phyloP scores from a whole-genome alignment of 2,888 invertebrate genomes.

The Catocala nupta region DNA sequence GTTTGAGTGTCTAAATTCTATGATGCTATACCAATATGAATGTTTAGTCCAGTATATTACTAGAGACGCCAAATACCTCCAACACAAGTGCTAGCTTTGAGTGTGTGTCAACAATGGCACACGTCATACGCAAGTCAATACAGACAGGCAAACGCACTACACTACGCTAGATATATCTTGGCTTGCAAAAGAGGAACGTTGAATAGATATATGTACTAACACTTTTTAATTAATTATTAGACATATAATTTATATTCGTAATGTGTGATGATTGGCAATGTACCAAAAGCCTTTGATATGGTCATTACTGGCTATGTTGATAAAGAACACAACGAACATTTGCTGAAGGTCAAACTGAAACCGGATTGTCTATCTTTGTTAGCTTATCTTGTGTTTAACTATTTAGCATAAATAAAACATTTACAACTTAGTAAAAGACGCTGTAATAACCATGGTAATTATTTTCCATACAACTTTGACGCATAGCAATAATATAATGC shows the following conservation, averaged over 20 bases:
- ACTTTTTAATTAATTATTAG: conserved; percentile 8
- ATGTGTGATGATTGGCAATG: conserved; percentile 14
- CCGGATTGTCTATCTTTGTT: not conserved
- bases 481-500: no score
- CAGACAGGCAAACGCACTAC: conserved; percentile 4
- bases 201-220: not conserved
- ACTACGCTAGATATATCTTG: not conserved
- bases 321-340: no score
- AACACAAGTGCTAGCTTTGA: not conserved
- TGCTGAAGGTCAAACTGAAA: not conserved
- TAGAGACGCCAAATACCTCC: no score
- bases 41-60: no score
- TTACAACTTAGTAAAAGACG: not conserved
- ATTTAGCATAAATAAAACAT: not conserved
- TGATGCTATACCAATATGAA: no score
- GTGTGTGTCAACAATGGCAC: not conserved
- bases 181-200: not conserved
- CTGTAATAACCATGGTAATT: no score
- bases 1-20: not conserved
- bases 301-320: not conserved
- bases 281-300: conserved; percentile 3
- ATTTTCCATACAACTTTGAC: no score
- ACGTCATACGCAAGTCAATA: conserved; percentile 4
- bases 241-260: conserved; percentile 6
- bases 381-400: not conserved